Conservation (phyloP, 2,113 vertebrate species). For the Eurypyga helias region DNA sequence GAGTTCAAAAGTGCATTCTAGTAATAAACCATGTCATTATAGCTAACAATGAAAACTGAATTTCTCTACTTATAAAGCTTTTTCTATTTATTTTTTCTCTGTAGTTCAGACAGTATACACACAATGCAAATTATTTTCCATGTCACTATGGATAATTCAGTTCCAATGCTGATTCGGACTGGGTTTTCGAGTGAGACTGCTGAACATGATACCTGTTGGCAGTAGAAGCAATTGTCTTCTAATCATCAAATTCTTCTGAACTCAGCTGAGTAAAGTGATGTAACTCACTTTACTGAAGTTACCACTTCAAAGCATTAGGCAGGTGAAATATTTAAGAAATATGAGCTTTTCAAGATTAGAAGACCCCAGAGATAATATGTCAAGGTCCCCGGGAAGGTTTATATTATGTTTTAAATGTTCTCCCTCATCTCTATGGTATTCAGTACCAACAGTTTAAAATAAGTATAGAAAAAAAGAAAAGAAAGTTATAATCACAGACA, state of each 20-base stretch:
- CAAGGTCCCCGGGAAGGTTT: background rate
- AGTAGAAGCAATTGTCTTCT: background rate
- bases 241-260: background rate
- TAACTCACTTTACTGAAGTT: background rate
- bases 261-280: background rate
- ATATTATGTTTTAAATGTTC: background rate
- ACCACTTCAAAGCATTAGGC: background rate
- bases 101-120: background rate
- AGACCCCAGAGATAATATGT: background rate
- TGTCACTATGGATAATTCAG: background rate
- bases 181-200: background rate
- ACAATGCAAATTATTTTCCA: background rate
- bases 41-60: background rate
- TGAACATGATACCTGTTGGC: background rate
- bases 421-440: background rate
- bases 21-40: background rate
- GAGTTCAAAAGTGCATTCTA: background rate
- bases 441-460: background rate
- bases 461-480: background rate
- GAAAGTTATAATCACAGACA: background rate
- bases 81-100: too few relatives aligned
- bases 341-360: background rate
- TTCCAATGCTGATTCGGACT: background rate
- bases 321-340: background rate
- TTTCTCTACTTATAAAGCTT: too few relatives aligned